Evolutionary conservation across 2,888 invertebrate genomes (phyloP).

Genomic region (Pheosia tremula): DNA sequence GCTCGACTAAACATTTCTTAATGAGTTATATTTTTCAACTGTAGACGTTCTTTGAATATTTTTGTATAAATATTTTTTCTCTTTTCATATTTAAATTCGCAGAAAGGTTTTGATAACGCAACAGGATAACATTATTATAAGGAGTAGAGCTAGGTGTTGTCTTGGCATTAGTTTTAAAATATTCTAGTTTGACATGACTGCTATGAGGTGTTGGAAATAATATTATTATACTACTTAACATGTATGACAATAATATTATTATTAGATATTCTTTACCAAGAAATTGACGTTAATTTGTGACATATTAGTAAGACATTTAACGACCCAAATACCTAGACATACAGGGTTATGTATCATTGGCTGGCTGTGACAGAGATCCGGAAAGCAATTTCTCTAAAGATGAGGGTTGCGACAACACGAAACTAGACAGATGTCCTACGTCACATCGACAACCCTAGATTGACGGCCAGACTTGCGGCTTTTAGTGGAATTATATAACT

Average conservation of each 20-base stretch:
- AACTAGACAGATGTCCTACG: constrained; percentile 66
- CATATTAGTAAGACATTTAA: not conserved
- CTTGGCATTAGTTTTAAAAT: too few relatives aligned
- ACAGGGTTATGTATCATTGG: constrained; percentile 46
- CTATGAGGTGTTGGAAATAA: too few relatives aligned
- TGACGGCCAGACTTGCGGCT: constrained; percentile 37
- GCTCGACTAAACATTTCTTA: constrained; percentile 75
- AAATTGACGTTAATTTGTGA: too few relatives aligned
- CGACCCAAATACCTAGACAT: not conserved
- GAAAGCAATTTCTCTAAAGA: constrained; percentile 72
- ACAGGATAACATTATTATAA: not conserved
- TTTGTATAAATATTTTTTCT: constrained; percentile 55
- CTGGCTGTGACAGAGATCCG: constrained; percentile 61
- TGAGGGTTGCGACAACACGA: constrained; percentile 73
- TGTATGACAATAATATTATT: too few relatives aligned
- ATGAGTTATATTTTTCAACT: constrained; percentile 73
- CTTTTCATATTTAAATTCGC: constrained; percentile 2
- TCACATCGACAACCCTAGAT: constrained; percentile 55
- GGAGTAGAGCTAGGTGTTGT: not conserved
- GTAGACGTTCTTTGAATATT: constrained; percentile 59
- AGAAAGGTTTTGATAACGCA: not conserved
- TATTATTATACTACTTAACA: too few relatives aligned
- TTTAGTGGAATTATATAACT: not conserved
- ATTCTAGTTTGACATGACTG: too few relatives aligned
- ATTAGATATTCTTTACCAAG: too few relatives aligned